Percentiles rank a stretch among this genome's conserved stretches.
Evolutionary conservation across 2,888 invertebrate species (phyloP).

Genomic region (Drosophila formosana): DNA sequence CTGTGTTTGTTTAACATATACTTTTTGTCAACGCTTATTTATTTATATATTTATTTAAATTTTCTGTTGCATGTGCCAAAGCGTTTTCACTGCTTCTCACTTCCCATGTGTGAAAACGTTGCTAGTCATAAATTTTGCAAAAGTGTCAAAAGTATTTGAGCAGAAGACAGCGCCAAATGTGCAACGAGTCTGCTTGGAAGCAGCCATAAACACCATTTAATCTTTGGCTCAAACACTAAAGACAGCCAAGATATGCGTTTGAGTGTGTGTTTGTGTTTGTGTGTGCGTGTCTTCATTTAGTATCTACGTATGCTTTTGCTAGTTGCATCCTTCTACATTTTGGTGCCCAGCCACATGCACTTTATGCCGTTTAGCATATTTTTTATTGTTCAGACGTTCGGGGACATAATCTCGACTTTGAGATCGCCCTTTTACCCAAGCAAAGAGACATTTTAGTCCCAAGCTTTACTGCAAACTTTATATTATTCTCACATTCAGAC

Average conservation of each 20-base stretch:
- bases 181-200: slow-evolving; percentile 37
- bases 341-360: slow-evolving; percentile 39
- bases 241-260: slow-evolving; percentile 32
- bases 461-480: background rate
- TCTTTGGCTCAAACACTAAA: slow-evolving; percentile 78
- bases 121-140: slow-evolving; percentile 66
- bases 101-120: slow-evolving; percentile 19
- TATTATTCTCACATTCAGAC: slow-evolving; percentile 18
- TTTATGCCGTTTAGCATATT: slow-evolving; percentile 52
- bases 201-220: slow-evolving; percentile 80
- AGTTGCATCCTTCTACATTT: slow-evolving; percentile 32
- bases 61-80: background rate
- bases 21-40: slow-evolving; percentile 3
- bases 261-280: slow-evolving; percentile 8
- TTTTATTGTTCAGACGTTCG: slow-evolving; percentile 54
- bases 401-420: slow-evolving; percentile 44
- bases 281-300: slow-evolving; percentile 11
- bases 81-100: background rate
- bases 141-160: slow-evolving; percentile 75
- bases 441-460: background rate
- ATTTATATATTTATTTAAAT: slow-evolving; percentile 10
- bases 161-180: slow-evolving; percentile 38
- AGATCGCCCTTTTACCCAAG: slow-evolving; percentile 18
- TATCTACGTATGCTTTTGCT: slow-evolving; percentile 29
- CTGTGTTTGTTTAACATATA: slow-evolving; percentile 7